Evolutionary conservation across 2,797 vertebrate species (phyloP).

Genomic region (Coracias cyanogaster): DNA sequence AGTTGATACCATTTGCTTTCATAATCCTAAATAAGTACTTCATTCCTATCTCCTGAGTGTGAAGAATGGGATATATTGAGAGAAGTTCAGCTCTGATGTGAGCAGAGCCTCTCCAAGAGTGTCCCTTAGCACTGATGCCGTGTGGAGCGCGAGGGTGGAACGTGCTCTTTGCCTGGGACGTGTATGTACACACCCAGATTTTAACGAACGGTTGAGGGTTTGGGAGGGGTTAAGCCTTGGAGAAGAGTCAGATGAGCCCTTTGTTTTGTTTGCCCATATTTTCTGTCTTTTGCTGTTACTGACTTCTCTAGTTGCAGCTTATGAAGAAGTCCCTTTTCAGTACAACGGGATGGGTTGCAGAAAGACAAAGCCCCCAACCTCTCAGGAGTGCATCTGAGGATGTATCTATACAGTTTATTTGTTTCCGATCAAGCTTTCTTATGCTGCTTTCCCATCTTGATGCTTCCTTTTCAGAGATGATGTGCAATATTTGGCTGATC

Average conservation of each 20-base stretch:
- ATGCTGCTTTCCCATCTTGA: neutral
- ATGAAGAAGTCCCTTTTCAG: neutral
- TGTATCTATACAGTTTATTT: neutral
- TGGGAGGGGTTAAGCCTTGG: neutral
- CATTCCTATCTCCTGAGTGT: neutral
- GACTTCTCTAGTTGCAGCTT: neutral
- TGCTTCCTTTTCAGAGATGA: neutral
- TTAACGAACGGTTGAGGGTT: neutral
- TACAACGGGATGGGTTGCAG: neutral
- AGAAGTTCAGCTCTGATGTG: neutral
- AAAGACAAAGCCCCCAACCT: neutral
- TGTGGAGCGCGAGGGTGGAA: neutral
- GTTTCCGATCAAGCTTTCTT: neutral
- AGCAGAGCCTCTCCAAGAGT: neutral
- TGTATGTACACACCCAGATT: accelerated
- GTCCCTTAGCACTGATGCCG: neutral
- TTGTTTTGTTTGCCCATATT: neutral
- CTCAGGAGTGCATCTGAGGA: neutral
- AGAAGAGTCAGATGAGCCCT: neutral
- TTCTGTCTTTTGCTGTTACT: neutral
- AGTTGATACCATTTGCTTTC: neutral
- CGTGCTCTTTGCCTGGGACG: neutral
- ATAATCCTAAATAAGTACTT: neutral
- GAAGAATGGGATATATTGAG: neutral
- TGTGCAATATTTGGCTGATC: neutral